Base-by-base conservation (phyloP, 1,140 invertebrate genomes). In the Ectropis grisescens region DNA sequence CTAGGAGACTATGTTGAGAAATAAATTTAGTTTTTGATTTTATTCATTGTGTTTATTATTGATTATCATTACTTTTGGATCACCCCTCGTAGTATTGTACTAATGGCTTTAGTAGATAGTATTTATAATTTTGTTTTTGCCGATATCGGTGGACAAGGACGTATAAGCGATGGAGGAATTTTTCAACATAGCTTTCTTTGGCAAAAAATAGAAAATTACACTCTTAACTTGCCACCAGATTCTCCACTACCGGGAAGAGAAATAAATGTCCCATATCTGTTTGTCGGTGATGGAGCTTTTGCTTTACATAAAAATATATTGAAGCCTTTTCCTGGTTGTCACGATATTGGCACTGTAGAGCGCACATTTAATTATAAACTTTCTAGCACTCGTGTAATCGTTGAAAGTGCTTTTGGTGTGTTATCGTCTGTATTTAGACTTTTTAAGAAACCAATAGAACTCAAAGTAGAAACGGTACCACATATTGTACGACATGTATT, bases 361-460 rank as follows among this genome's bases (percentile, higher is more conserved):
- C 29, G 38, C 46, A 47, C 51, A 14, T 82, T 65, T 37, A 81
- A 79, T 32, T 51, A 70, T 19, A 19, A 47, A 32, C 31, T 72
- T 5, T 71, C 58, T 6, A 23, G 55, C 37, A 61, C 58, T 23
- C 42, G 64, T 13, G 53, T 60, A 31, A 59, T 72, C 9, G 59
- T 84, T 5, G 83, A 86, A 58, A 84, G 84, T 58, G 64, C 52
- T 4, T 85, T 85, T 53, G 83, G 82, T 3, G 79, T 85, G 29
- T 31, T 85, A 19, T 36, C 67, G 2, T 47, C 54, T 6, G 55
- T 58, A 34, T 84, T 70, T 55, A 30, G 69, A 34, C 60, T 80
- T 13, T 70, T 82, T 19, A 46, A 56, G 43, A 54, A 40, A 35
- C 51, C 58, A 24, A 59, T 75, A 2, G 19, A 29, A 23, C 11